phyloP scores from a whole-genome alignment of 2,113 vertebrate species.

The Ictalurus furcatus region DNA sequence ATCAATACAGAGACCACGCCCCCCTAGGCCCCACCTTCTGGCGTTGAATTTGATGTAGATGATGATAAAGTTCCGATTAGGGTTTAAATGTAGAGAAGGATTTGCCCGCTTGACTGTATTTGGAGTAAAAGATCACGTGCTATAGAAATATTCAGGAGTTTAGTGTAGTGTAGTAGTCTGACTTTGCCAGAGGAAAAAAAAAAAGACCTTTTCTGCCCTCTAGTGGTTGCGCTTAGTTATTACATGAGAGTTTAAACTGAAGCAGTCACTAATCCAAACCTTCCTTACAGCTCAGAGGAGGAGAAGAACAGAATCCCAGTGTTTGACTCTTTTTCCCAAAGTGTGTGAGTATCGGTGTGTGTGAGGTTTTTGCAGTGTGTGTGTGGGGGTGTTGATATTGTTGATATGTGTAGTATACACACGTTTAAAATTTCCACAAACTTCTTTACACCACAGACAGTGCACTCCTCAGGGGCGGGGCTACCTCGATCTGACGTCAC shows the following conservation, averaged over 20 bases:
- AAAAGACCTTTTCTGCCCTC: not conserved
- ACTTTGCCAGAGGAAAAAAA: not conserved
- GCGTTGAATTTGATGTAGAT: not conserved
- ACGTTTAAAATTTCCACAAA: not conserved
- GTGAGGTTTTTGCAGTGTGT: not conserved
- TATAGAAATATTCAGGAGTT: not conserved
- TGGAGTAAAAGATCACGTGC: not conserved
- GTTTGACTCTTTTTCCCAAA: not conserved
- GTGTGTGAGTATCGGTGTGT: constrained; percentile 50
- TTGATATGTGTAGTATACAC: constrained; percentile 77
- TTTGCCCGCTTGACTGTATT: not conserved
- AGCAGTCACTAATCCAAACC: constrained; percentile 69
- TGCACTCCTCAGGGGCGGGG: not conserved
- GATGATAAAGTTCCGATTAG: not conserved
- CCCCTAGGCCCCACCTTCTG: not conserved
- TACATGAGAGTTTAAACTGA: not conserved
- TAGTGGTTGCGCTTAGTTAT: not conserved
- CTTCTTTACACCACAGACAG: not conserved
- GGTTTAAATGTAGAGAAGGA: not conserved
- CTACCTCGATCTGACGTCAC: not conserved
- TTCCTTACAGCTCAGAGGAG: not conserved
- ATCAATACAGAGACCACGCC: not conserved
- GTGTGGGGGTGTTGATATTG: constrained; percentile 8
- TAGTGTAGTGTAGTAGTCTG: not conserved
- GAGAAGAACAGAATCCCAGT: not conserved